Evolutionary conservation across 2,797 vertebrate genomes (phyloP).

Genomic region (Nannoperca australis): DNA sequence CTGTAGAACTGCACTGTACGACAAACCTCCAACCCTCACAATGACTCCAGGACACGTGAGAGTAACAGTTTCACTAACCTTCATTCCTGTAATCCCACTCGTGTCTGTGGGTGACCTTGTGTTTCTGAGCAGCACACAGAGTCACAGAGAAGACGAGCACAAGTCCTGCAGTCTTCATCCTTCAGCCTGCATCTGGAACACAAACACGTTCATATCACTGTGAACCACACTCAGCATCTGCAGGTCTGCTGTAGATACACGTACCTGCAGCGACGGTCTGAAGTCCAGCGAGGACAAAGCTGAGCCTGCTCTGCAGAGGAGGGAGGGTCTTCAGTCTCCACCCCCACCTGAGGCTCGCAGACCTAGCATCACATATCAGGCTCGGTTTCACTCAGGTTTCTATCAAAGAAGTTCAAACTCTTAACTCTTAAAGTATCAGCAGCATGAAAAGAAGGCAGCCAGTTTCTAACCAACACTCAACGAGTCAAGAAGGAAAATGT

Average conservation of each 20-base stretch:
- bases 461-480: neutral
- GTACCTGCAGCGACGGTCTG: neutral
- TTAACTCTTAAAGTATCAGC: neutral
- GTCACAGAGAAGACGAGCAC: conserved; percentile 71
- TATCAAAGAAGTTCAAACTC: neutral
- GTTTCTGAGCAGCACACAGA: conserved; percentile 73
- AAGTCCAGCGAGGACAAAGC: neutral
- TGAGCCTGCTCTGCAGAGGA: neutral
- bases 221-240: too few species aligned
- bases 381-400: neutral
- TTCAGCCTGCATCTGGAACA: conserved; percentile 14
- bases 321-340: conserved; percentile 33
- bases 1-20: too few species aligned
- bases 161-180: conserved; percentile 66
- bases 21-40: neutral
- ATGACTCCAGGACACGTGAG: fast-evolving
- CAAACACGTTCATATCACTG: neutral
- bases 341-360: conserved; percentile 23
- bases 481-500: too few species aligned
- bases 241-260: neutral
- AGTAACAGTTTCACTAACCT: conserved; percentile 66
- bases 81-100: conserved; percentile 78
- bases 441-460: neutral
- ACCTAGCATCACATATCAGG: conserved; percentile 19
- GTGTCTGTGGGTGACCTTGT: conserved; percentile 43